A percentile compares a stretch with the other conserved stretches of the same genome.
Evolutionary conservation across 1,140 invertebrate genomes (phyloP).

Genomic region (Brachionus manjavacas): DNA sequence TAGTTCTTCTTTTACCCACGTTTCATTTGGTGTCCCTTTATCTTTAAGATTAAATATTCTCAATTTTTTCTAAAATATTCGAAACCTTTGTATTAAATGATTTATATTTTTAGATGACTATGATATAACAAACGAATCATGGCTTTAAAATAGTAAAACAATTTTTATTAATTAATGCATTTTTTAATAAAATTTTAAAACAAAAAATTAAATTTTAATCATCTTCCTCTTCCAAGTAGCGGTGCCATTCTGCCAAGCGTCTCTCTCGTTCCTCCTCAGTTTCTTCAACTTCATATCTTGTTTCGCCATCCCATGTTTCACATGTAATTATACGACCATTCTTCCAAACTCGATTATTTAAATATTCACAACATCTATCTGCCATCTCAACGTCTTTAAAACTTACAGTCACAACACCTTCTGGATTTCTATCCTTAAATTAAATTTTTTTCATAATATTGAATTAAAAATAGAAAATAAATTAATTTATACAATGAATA

Average conservation of each 20-base stretch:
- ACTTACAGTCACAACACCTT: constrained; percentile 24
- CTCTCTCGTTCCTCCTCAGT: constrained; percentile 14
- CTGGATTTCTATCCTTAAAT: constrained; percentile 10
- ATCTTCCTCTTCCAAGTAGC: not conserved
- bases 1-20: too few relatives aligned
- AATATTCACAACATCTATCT: constrained; percentile 42
- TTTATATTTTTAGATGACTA: constrained; percentile 10
- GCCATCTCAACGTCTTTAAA: constrained; percentile 33
- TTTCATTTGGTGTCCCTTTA: too few relatives aligned
- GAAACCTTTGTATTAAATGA: too few relatives aligned
- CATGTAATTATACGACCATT: constrained; percentile 37
- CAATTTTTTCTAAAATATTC: too few relatives aligned
- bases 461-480: too few relatives aligned
- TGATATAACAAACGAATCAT: not conserved
- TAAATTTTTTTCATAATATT: not conserved
- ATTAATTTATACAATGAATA: too few relatives aligned
- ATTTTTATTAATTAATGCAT: not conserved
- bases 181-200: not conserved
- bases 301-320: constrained; percentile 36
- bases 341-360: constrained; percentile 41
- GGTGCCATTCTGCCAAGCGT: constrained; percentile 31
- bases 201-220: not conserved
- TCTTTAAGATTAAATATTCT: too few relatives aligned
- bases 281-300: constrained; percentile 37
- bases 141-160: not conserved